A percentile compares a stretch with the other conserved stretches of the same genome.
phyloP scores from a whole-genome alignment of 2,888 invertebrate species.

The Oligia latruncula region DNA sequence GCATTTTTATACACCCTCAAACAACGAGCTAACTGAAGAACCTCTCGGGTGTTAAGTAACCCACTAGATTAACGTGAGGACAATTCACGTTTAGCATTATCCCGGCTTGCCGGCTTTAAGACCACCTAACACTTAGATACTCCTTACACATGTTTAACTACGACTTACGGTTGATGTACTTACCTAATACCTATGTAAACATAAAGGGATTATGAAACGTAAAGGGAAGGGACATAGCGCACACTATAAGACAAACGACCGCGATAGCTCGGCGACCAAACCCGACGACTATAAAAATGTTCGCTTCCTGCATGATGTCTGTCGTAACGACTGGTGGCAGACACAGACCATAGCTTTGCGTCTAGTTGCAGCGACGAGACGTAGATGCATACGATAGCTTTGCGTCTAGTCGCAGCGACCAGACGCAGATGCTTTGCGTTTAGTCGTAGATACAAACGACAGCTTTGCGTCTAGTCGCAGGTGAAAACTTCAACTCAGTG shows the following conservation, averaged over 20 bases:
- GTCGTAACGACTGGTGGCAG: neutral
- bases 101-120: slow-evolving; percentile 16
- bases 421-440: too few species aligned
- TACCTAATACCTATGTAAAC: neutral
- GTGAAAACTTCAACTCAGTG: neutral
- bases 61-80: slow-evolving; percentile 13
- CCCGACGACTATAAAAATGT: neutral
- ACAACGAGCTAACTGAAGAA: neutral
- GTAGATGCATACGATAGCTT: neutral
- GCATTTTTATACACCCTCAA: neutral
- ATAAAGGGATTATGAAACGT: neutral
- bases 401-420: too few species aligned
- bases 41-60: neutral
- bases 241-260: neutral
- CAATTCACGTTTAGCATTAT: slow-evolving; percentile 37
- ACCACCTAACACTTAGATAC: slow-evolving; percentile 12
- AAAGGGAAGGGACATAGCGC: too few species aligned
- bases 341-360: neutral
- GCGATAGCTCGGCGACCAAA: neutral
- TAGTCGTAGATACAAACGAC: too few species aligned
- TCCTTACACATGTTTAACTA: neutral
- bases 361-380: neutral
- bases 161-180: neutral
- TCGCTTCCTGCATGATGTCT: neutral
- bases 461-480: neutral